Conservation (phyloP, 2,888 invertebrate species). For the Archips crataeganus region DNA sequence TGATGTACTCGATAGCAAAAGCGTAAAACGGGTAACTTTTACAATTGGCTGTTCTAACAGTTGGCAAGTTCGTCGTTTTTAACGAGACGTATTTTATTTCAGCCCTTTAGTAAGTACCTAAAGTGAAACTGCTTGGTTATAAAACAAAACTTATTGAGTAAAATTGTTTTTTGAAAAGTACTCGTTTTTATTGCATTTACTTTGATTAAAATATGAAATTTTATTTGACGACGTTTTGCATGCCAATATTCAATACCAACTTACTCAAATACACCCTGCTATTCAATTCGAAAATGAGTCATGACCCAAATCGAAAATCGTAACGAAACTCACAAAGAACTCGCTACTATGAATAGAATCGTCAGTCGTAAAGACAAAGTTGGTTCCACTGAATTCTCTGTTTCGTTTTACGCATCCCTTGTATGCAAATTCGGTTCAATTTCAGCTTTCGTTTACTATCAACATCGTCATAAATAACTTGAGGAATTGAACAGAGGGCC, state of each 20-base stretch:
- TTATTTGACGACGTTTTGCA: background rate
- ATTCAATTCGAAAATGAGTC: constrained; percentile 58
- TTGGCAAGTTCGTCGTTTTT: constrained; percentile 44
- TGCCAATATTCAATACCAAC: background rate
- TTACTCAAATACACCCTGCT: constrained; percentile 47
- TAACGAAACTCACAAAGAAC: constrained; percentile 52
- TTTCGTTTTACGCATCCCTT: constrained; percentile 60
- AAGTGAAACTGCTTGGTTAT: background rate
- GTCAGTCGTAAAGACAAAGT: constrained; percentile 50
- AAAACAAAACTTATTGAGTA: background rate
- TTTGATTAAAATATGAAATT: background rate
- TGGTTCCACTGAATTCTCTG: constrained; percentile 39
- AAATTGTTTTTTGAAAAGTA: too few relatives aligned
- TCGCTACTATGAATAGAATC: constrained; percentile 53
- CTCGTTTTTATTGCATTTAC: too few relatives aligned
- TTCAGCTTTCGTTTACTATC: constrained; percentile 64
- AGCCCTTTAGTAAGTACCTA: background rate
- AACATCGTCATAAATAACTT: constrained; percentile 62
- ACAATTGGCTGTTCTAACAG: constrained; percentile 49
- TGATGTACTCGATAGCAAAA: constrained; percentile 58
- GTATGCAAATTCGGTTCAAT: constrained; percentile 72
- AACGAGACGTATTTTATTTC: constrained; percentile 4
- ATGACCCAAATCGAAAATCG: constrained; percentile 48
- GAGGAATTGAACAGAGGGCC: constrained; percentile 51
- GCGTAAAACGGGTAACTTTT: constrained; percentile 50